Base-by-base conservation (phyloP, 2,888 invertebrate genomes). In the Drosophila neotestacea region DNA sequence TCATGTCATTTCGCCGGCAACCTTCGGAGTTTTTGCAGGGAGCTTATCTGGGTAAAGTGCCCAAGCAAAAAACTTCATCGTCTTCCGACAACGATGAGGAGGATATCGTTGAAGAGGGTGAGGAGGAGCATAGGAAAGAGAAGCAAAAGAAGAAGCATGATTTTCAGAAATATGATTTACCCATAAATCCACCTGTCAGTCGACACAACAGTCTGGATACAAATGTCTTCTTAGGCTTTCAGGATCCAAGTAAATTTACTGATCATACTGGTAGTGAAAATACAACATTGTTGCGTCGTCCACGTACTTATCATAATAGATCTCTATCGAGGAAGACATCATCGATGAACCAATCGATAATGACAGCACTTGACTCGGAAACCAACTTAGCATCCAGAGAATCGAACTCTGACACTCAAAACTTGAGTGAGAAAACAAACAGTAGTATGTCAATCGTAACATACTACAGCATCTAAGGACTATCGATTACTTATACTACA, bases 1-100 rank as follows among this genome's bases (percentile, higher is more conserved):
- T 98, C 22, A 94, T 98, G 77, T 95, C 96, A 0, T 95, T 97
- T 69, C 94, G 94, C 73, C 92, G 94, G 0, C 62, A 63, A 42
- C 70, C 64, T 0, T 2, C 27, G 0, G 79, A 78, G 7, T 13
- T n/a, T 0, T 4, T 76, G 27, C 32, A 28, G n/a, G 34, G 6
- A 0, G 73, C 75, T 0, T 47, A 44, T 55, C 10, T 76, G 28
- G 75, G 75, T 7, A 58, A 47, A 1, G 4, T 22, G 3, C 34
- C 30, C 0, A 4, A 28, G 2, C n/a, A 10, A 11, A 6, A 6
- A 1, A 1, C 44, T 1, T 4, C 36, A 3, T 11, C 28, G 3
- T 6, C 36, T 0, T 2, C 32, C 0, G 9, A 30, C 4, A 4
- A 4, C 0, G 11, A 5, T 9, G n/a, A 48, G 6, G 32, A 16